Evolutionary conservation across 2,888 invertebrate species (phyloP).

Genomic region (Drosophila mimica): DNA sequence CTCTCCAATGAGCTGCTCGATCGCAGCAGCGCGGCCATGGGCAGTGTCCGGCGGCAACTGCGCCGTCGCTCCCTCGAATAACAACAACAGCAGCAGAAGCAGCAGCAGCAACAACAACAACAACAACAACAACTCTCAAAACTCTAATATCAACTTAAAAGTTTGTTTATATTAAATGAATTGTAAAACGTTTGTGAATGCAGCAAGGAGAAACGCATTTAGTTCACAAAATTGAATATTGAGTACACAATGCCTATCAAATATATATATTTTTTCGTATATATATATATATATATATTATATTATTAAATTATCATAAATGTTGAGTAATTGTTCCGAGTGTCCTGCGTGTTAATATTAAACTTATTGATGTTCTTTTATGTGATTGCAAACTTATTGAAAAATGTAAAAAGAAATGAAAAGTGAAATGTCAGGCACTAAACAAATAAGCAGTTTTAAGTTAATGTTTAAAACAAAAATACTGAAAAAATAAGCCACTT

Average conservation of each 20-base stretch:
- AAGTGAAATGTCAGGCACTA: conserved; percentile 27
- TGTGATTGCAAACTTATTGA: conserved; percentile 63
- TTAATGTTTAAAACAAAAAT: conserved; percentile 59
- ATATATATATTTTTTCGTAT: conserved; percentile 7
- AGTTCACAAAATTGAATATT: conserved; percentile 67
- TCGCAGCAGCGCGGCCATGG: conserved; percentile 74
- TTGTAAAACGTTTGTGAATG: conserved; percentile 55
- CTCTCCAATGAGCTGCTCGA: conserved; percentile 83
- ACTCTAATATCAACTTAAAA: conserved; percentile 53
- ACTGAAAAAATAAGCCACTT: conserved; percentile 43
- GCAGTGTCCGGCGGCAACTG: conserved; percentile 64
- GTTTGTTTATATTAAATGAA: conserved; percentile 81
- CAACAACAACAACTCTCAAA: conserved; percentile 12
- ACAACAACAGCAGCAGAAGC: conserved; percentile 24
- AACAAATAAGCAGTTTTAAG: conserved; percentile 71
- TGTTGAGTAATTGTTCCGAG: conserved; percentile 59
- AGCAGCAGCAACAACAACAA: conserved; percentile 3
- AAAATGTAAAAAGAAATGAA: conserved; percentile 37
- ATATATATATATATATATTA: conserved; percentile 13
- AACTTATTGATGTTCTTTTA: conserved; percentile 61
- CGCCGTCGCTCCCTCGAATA: conserved; percentile 79
- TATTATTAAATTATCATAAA: conserved; percentile 50
- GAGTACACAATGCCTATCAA: conserved; percentile 48
- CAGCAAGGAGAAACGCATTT: conserved; percentile 57
- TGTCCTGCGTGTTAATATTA: conserved; percentile 64